These are phyloP conservation scores for Glyphotaelius pellucidus DNA, from an alignment of 2,888 invertebrate species.

Conservation along the genomic window DNA sequence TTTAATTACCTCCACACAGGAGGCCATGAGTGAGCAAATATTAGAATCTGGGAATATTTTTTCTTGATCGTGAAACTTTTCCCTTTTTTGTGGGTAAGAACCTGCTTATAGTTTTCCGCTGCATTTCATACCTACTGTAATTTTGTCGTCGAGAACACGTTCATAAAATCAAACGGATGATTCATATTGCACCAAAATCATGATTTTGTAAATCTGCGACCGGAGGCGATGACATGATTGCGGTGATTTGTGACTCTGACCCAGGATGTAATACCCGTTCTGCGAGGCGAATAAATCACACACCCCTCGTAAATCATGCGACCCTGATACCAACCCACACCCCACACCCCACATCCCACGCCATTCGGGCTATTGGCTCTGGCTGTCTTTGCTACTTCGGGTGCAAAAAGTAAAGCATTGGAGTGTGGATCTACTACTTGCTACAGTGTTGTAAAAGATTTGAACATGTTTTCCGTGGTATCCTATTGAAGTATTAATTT, in stretches of 20 bases:
- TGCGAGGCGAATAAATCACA: slow-evolving; percentile 54
- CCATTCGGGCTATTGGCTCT: background rate
- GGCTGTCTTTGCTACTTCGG: background rate
- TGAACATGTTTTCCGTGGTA: background rate
- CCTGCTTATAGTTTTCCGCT: background rate
- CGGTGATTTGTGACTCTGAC: slow-evolving; percentile 63
- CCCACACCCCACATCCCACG: background rate
- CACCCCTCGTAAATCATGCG: slow-evolving; percentile 57
- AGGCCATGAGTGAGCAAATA: too few relatives aligned
- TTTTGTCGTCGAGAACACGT: slow-evolving; percentile 50
- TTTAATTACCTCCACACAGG: too few relatives aligned
- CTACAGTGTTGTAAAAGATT: background rate
- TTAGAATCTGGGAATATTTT: too few relatives aligned
- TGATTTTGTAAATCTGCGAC: background rate
- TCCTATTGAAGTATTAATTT: background rate
- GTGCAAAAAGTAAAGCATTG: background rate
- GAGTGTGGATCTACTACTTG: background rate
- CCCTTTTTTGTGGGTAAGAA: background rate
- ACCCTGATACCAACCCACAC: slow-evolving; percentile 42
- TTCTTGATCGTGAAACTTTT: background rate
- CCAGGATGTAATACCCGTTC: slow-evolving; percentile 60
- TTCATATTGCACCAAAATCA: slow-evolving; percentile 36
- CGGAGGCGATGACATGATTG: slow-evolving; percentile 45
- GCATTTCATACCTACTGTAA: background rate
- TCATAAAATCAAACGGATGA: slow-evolving; percentile 28